Conservation (phyloP, 2,888 invertebrate genomes). For the Drosophila kanekoi region DNA sequence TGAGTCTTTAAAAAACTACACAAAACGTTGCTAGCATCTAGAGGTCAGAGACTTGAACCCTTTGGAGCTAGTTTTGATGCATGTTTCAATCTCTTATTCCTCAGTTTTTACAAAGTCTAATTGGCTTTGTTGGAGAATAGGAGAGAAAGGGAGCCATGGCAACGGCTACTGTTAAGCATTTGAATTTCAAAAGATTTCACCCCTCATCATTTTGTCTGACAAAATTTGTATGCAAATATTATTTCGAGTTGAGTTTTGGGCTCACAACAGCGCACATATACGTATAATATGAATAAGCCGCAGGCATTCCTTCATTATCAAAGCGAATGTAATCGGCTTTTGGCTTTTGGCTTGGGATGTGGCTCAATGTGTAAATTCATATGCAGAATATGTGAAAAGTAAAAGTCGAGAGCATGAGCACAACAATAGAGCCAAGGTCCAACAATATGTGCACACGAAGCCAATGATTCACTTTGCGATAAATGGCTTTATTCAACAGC, state of each 20-base stretch:
- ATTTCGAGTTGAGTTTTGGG: constrained; percentile 5
- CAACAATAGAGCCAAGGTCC: not conserved
- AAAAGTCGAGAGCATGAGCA: not conserved
- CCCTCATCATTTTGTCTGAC: not conserved
- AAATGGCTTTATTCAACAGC: not conserved
- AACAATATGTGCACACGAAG: not conserved
- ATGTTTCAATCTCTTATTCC: too few species aligned
- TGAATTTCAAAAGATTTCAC: not conserved
- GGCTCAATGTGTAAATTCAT: constrained; percentile 1
- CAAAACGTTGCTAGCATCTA: too few species aligned
- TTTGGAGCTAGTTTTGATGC: too few species aligned
- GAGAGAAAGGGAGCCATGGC: too few species aligned
- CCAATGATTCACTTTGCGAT: constrained; percentile 4
- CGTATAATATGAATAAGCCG: constrained; percentile 5
- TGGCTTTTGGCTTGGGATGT: not conserved
- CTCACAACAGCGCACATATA: not conserved
- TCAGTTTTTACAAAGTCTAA: too few species aligned
- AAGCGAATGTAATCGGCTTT: constrained; percentile 20
- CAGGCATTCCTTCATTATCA: constrained; percentile 12
- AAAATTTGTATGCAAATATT: constrained; percentile 23
- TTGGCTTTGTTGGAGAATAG: too few species aligned
- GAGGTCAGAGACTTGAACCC: too few species aligned
- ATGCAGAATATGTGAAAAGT: constrained; percentile 13
- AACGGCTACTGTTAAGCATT: not conserved
- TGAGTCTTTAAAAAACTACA: too few species aligned